Conservation (phyloP, 2,888 invertebrate species). For the Anorthoa munda region DNA sequence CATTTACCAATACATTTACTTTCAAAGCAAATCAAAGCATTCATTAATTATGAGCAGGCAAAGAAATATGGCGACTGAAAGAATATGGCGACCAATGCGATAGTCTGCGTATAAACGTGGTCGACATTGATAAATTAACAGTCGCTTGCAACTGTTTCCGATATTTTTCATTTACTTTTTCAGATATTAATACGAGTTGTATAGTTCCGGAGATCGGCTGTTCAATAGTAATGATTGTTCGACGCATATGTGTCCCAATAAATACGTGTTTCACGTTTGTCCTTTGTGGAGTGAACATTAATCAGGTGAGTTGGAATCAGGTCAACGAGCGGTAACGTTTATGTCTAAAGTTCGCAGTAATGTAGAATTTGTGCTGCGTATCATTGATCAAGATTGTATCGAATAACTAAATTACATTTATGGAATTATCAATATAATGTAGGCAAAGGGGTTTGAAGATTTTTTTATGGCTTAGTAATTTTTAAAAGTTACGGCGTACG, state of each 20-base stretch:
- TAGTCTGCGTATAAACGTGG: conserved; percentile 66
- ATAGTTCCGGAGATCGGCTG: conserved; percentile 29
- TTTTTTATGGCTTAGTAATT: too few species aligned
- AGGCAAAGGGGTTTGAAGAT: too few species aligned
- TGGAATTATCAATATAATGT: background rate
- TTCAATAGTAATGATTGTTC: conserved; percentile 49
- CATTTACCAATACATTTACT: conserved; percentile 76
- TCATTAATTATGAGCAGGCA: conserved; percentile 65
- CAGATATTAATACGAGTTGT: conserved; percentile 32
- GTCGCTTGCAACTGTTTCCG: conserved; percentile 54
- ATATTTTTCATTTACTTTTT: conserved; percentile 57
- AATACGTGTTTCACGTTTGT: conserved; percentile 40
- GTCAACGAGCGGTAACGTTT: conserved; percentile 23
- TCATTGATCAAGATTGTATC: conserved; percentile 4
- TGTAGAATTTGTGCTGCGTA: background rate
- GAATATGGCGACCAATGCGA: conserved; percentile 55
- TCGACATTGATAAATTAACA: conserved; percentile 65
- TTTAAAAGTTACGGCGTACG: too few species aligned
- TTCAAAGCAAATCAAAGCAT: conserved; percentile 59
- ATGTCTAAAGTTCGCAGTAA: conserved; percentile 19
- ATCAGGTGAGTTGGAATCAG: conserved; percentile 50
- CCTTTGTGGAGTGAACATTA: conserved; percentile 45
- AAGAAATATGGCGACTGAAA: conserved; percentile 64
- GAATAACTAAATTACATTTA: background rate
- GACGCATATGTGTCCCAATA: conserved; percentile 35